phyloP scores from a whole-genome alignment of 37 sponge, comb jelly and placozoan genomes.

The Amphimedon queenslandica region DNA sequence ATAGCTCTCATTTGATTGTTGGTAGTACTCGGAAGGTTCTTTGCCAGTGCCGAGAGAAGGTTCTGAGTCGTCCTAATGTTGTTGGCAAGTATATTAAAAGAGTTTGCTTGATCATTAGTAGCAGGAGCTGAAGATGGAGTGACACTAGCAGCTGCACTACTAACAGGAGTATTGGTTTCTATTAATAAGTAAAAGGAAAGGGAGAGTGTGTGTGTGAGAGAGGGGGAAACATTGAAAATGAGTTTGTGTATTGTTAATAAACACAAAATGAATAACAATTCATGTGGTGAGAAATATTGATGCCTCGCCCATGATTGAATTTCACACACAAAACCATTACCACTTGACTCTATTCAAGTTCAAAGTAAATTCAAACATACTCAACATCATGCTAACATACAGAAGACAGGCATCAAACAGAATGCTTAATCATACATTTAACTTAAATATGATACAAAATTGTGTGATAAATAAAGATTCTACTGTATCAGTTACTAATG shows the following conservation, averaged over 20 bases:
- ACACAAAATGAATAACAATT: not conserved
- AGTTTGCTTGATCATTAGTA: not conserved
- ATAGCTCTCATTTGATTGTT: constrained; percentile 33
- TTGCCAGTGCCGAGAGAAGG: constrained; percentile 45
- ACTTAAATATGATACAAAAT: too few relatives aligned
- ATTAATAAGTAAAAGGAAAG: not conserved
- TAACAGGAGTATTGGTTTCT: not conserved
- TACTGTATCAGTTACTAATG: too few relatives aligned
- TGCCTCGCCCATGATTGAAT: too few relatives aligned
- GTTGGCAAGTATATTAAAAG: constrained; percentile 20
- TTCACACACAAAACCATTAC: too few relatives aligned
- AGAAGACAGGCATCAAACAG: too few relatives aligned
- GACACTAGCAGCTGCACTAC: not conserved
- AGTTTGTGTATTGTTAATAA: not conserved
- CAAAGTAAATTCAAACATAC: too few relatives aligned
- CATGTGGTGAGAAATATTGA: too few relatives aligned
- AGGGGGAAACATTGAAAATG: constrained; percentile 1
- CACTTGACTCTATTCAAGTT: too few relatives aligned
- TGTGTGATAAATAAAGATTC: too few relatives aligned
- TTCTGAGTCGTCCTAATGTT: constrained; percentile 46
- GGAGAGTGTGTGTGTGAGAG: constrained; percentile 1
- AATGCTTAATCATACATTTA: too few relatives aligned
- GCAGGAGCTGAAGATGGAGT: not conserved
- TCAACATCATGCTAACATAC: too few relatives aligned
- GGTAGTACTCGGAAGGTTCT: constrained; percentile 33